Conservation (phyloP, 1,140 invertebrate species). For the Calliphora vicina region DNA sequence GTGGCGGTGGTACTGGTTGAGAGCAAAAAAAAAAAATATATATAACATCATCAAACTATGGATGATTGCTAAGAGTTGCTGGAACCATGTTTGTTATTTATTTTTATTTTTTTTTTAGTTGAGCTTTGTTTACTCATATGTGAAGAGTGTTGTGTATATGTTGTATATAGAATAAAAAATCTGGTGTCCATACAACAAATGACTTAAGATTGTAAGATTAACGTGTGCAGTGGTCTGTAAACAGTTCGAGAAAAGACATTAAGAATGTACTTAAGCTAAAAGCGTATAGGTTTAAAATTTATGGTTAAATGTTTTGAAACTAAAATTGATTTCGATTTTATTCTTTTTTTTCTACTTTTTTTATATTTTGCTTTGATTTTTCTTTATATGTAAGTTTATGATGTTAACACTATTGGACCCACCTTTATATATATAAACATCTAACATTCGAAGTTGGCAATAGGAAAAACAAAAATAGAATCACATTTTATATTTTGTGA, state of each 20-base stretch:
- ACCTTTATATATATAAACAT: too few species aligned
- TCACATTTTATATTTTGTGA: too few species aligned
- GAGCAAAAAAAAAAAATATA: not conserved
- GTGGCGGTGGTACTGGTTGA: constrained; percentile 1
- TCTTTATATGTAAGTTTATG: too few species aligned
- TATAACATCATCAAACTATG: not conserved
- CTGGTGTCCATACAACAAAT: constrained; percentile 24
- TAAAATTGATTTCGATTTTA: constrained; percentile 21
- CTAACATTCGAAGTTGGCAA: too few species aligned
- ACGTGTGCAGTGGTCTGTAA: constrained; percentile 28
- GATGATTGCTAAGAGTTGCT: not conserved
- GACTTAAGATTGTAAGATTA: constrained; percentile 31
- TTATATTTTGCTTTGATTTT: too few species aligned
- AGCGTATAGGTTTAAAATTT: constrained; percentile 16
- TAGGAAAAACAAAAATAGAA: too few species aligned
- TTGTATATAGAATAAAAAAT: not conserved
- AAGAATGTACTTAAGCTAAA: constrained; percentile 22
- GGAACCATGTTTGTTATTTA: not conserved
- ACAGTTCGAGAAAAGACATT: constrained; percentile 16
- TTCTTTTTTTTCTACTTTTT: too few species aligned
- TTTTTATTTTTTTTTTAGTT: not conserved
- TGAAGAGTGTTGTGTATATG: not conserved
- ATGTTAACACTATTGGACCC: too few species aligned
- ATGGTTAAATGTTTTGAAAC: constrained; percentile 14
- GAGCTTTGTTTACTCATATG: not conserved